Conservation (phyloP, 1,140 invertebrate genomes). For the Muscidifurax raptorellus region DNA sequence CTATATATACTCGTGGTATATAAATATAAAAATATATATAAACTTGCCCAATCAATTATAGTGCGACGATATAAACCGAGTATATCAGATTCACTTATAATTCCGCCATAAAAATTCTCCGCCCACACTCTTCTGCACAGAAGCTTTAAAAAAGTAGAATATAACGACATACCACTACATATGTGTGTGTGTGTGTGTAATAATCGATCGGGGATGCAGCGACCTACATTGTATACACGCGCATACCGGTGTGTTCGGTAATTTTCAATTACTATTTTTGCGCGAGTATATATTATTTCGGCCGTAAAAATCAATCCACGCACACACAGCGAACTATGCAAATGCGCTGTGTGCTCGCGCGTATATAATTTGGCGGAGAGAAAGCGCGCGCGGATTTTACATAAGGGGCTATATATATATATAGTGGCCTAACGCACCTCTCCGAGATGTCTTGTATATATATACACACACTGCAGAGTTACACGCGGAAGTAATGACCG, state of each 20-base stretch:
- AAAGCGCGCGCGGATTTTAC: slow-evolving; percentile 29
- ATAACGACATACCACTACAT: too few relatives aligned
- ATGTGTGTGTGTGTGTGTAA: too few relatives aligned
- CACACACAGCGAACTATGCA: slow-evolving; percentile 29
- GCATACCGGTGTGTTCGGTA: neutral
- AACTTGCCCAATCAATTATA: too few relatives aligned
- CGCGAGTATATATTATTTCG: slow-evolving; percentile 21
- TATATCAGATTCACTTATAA: too few relatives aligned
- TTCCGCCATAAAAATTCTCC: too few relatives aligned
- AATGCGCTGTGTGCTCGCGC: slow-evolving; percentile 6
- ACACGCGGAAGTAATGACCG: neutral
- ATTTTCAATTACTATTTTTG: slow-evolving; percentile 29
- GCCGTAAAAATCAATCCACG: slow-evolving; percentile 29
- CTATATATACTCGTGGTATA: too few relatives aligned
- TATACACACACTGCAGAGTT: neutral
- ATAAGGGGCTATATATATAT: slow-evolving; percentile 12
- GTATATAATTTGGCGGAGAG: slow-evolving; percentile 25
- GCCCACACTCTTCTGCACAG: too few relatives aligned
- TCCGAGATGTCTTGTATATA: neutral
- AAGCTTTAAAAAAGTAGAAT: too few relatives aligned
- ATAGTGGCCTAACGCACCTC: neutral
- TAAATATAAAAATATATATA: too few relatives aligned
- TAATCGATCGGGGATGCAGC: too few relatives aligned
- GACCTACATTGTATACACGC: too few relatives aligned
- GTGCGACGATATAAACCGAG: too few relatives aligned